A percentile compares a stretch with the other conserved stretches of the same genome.
Evolutionary conservation across 64 coral and sea anemone genomes (phyloP).

Genomic region (Dendrophyllia cribrosa): DNA sequence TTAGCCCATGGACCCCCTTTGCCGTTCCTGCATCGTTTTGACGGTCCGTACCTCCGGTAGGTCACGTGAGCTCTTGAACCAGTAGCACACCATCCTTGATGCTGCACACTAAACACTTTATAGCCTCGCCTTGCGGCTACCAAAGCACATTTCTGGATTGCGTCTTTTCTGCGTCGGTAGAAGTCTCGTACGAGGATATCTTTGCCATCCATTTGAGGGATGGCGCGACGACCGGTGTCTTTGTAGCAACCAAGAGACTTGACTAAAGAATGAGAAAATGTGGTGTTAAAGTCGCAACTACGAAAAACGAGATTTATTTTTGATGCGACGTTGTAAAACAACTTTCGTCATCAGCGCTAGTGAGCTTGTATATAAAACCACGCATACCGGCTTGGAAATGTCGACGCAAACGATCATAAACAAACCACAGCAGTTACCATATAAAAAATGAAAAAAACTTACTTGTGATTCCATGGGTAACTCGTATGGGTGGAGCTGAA

Average conservation of each 20-base stretch:
- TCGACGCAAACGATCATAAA: not conserved
- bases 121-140: slow-evolving; percentile 18
- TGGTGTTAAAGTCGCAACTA: no score
- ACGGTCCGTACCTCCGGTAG: slow-evolving; percentile 16
- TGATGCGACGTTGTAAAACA: no score
- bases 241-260: slow-evolving; percentile 47
- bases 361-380: no score
- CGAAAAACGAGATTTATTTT: no score
- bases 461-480: slow-evolving; percentile 5
- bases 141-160: slow-evolving; percentile 7
- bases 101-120: slow-evolving; percentile 15
- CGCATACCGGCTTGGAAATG: no score
- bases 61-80: slow-evolving; percentile 15
- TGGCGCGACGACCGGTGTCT: slow-evolving; percentile 59
- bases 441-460: not conserved
- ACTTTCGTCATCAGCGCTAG: no score
- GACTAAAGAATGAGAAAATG: not conserved
- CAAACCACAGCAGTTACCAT: not conserved
- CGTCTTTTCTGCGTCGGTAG: slow-evolving; percentile 35
- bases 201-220: slow-evolving; percentile 42
- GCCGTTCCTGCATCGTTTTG: slow-evolving; percentile 18
- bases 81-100: slow-evolving; percentile 42
- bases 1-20: slow-evolving; percentile 40
- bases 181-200: slow-evolving; percentile 29
- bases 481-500: slow-evolving; percentile 19